phyloP scores from a whole-genome alignment of 2,888 invertebrate genomes.

The Patella pellucida region DNA sequence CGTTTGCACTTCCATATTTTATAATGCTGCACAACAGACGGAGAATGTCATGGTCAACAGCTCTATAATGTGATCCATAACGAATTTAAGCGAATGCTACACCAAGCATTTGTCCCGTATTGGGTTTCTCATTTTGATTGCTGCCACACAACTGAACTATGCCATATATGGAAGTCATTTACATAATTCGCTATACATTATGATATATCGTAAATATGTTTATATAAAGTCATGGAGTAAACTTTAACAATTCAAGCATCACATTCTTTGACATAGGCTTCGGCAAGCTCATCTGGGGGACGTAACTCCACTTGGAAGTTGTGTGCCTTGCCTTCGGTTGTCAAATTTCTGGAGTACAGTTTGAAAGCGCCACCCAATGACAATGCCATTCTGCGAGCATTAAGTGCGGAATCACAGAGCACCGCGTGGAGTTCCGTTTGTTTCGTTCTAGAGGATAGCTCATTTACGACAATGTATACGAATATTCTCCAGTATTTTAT shows the following conservation, averaged over 20 bases:
- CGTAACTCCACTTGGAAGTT: constrained; percentile 62
- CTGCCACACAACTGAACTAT: too few relatives aligned
- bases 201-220: too few relatives aligned
- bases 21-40: too few relatives aligned
- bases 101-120: too few relatives aligned
- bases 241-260: constrained; percentile 37
- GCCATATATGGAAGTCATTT: too few relatives aligned
- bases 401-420: constrained; percentile 62
- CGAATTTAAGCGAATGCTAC: too few relatives aligned
- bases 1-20: too few relatives aligned
- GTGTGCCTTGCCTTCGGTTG: constrained; percentile 49
- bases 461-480: constrained; percentile 67
- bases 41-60: too few relatives aligned
- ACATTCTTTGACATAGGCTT: constrained; percentile 41
- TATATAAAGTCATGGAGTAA: too few relatives aligned
- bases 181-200: too few relatives aligned
- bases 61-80: too few relatives aligned
- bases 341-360: constrained; percentile 54
- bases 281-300: constrained; percentile 59
- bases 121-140: too few relatives aligned
- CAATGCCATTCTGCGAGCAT: constrained; percentile 60
- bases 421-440: constrained; percentile 66
- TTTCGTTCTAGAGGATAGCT: constrained; percentile 58
- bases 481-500: constrained; percentile 67
- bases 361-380: constrained; percentile 58